A percentile compares a stretch with the other conserved stretches of the same genome.
Conservation (phyloP, 23 tunicate species). For the Diplosoma virens region DNA sequence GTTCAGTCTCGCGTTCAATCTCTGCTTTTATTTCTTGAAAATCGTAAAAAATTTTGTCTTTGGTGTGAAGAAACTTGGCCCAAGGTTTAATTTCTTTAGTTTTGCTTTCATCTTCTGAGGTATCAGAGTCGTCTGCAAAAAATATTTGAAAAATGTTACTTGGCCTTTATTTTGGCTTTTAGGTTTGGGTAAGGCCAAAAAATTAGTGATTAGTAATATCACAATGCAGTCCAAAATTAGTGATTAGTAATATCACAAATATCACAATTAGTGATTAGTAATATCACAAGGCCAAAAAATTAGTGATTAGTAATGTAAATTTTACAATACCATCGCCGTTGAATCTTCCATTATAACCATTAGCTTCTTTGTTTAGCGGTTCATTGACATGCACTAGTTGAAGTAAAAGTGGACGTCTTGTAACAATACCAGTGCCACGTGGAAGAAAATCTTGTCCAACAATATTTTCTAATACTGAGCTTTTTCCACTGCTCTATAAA, state of each 20-base stretch:
- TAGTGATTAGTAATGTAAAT: too few relatives aligned
- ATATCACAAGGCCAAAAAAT: not conserved
- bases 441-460: slow-evolving; percentile 98
- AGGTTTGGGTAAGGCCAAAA: too few relatives aligned
- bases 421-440: slow-evolving; percentile 89
- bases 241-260: too few relatives aligned
- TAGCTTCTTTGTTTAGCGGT: not conserved
- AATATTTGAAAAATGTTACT: not conserved
- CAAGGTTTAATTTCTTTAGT: slow-evolving; percentile 33
- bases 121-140: slow-evolving; percentile 33
- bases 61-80: slow-evolving; percentile 82
- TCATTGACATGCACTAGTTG: slow-evolving; percentile 62
- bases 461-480: slow-evolving; percentile 92
- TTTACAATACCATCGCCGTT: not conserved
- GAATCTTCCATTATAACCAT: not conserved
- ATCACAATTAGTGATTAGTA: too few relatives aligned
- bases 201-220: too few relatives aligned
- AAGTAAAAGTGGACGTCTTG: slow-evolving; percentile 77
- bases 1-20: slow-evolving; percentile 72
- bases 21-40: slow-evolving; percentile 75
- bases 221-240: too few relatives aligned
- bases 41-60: slow-evolving; percentile 57
- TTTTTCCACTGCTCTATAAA: slow-evolving; percentile 95
- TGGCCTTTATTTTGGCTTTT: not conserved
- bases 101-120: not conserved